Conservation (phyloP, 2,888 invertebrate genomes). For the Rhingia rostrata region DNA sequence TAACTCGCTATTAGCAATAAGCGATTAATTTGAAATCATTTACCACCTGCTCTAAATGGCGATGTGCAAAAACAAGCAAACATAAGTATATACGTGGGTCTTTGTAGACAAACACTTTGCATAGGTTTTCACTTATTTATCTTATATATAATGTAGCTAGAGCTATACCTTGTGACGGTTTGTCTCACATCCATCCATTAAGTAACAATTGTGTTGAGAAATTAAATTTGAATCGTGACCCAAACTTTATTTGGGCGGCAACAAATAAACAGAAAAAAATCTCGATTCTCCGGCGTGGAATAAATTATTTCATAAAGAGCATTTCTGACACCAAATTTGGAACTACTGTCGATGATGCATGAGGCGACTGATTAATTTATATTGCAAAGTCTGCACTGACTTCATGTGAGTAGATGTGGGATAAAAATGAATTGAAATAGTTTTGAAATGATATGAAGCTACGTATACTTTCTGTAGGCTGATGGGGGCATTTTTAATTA, state of each 20-base stretch:
- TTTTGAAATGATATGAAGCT: not conserved
- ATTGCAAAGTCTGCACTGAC: constrained; percentile 34
- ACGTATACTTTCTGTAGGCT: constrained; percentile 1
- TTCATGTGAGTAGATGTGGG: constrained; percentile 21
- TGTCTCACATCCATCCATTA: constrained; percentile 12
- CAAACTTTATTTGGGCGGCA: constrained; percentile 35
- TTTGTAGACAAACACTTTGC: not conserved
- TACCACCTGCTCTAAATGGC: constrained; percentile 38
- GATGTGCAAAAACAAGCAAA: constrained; percentile 4
- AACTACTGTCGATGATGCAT: constrained; percentile 42
- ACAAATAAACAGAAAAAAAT: not conserved
- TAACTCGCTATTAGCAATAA: constrained; percentile 35
- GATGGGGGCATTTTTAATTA: not conserved
- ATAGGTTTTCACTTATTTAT: not conserved
- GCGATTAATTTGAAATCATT: constrained; percentile 36
- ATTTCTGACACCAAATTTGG: constrained; percentile 59
- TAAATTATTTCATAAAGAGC: constrained; percentile 55
- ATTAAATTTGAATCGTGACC: constrained; percentile 19
- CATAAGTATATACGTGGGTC: not conserved
- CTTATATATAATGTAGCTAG: too few species aligned
- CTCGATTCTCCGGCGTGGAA: constrained; percentile 23
- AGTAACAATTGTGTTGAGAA: constrained; percentile 27
- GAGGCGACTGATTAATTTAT: constrained; percentile 55
- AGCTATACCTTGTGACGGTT: too few species aligned
- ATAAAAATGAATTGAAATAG: constrained; percentile 22